Base-by-base conservation (phyloP, 1,140 invertebrate genomes). In the Steinernema feltiae region DNA sequence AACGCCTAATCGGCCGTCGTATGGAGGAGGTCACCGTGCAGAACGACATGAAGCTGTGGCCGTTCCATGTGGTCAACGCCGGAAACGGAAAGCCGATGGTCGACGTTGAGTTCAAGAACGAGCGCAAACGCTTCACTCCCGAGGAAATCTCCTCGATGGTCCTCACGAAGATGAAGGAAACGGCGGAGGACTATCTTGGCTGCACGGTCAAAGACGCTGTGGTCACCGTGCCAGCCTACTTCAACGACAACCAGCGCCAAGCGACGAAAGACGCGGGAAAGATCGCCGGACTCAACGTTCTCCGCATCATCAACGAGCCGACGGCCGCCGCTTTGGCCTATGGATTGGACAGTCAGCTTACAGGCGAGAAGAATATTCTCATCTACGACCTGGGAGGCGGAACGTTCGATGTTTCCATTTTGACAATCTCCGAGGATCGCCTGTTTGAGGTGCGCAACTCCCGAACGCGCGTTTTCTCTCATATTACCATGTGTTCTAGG, bases 391-490 rank as follows among this genome's bases (percentile, higher is more conserved):
- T 90, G 63, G 89, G 89, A 69, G 89, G 89, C 80, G 89, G 89
- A 35, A 90, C 89, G 30, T 90, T 90, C 82, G 93, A 95, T 87
- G 93, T 95, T 0, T 95, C 93, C 21, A 91, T 95, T 53, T 87
- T 95, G 0, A 90, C 91, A 70, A 94, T 95, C 85, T 91, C 92
- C 76, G 92, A 94, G 87, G 93, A 93, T 1, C 53, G 32, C 18
- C 79, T 88, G 35, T 81, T 83, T 73, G 75, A 85, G 70, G 74
- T 84, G 69, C 7, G 35, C 35, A n/a, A n/a, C n/a, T n/a, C n/a
- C n/a, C n/a, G n/a, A n/a, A n/a, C n/a, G n/a, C n/a, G 35, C 7
- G 7, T 41, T 41, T n/a, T n/a, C n/a, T 7, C 7, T 7, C 7
- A 7, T 41, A 41, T 7, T 41, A 7, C 18, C 7, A 41, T 7